Evolutionary conservation across 2,888 invertebrate genomes (phyloP), one percentile per base, ranked within the genome.

Genomic region (Metallyticus violacea): DNA sequence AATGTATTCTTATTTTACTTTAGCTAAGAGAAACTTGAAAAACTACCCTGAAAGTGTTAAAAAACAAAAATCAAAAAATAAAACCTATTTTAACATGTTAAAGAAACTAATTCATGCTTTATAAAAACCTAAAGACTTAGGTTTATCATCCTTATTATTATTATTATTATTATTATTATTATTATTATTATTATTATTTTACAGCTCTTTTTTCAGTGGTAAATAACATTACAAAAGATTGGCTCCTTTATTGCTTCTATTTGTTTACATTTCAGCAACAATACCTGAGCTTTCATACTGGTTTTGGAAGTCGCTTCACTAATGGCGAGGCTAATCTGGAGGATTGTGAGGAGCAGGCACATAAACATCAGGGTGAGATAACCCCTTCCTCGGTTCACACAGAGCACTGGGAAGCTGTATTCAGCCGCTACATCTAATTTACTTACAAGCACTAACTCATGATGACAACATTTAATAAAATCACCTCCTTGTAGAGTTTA

Each of bases 291-390:
- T 95, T 93, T 91, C 91, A 93, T 88, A 92, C 92, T 89, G 95
- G 94, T 25, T 93, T 94, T 89, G 95, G 95, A 22, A 92, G 93
- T 28, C 93, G 94, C 81, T 92, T 95, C 28, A 91, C 92, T 30
- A 92, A 91, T 88, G 93, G 93, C 7, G 93, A 93, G 87, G 92
- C 94, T 5, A 92, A 93, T 6, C 91, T 95, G 91, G 93, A 93
- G 85, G 93, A 93, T 79, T 94, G 94, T 87, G 93, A 95, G 90
- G 93, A 93, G 76, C 92, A 92, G 88, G 90, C 92, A 89, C 88
- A 91, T n/a, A 87, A 90, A 86, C 90, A 91, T 76, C 90, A 91
- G 80, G 92, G 92, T 7, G 91, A 92, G 82, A 92, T 92, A n/a
- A 88, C 89, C 76, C 87, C 89, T 29, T 88, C 88, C 1, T 92